These are phyloP conservation scores for Gallinago undulata DNA, from an alignment of 2,113 vertebrate genomes.

Conservation along the genomic window DNA sequence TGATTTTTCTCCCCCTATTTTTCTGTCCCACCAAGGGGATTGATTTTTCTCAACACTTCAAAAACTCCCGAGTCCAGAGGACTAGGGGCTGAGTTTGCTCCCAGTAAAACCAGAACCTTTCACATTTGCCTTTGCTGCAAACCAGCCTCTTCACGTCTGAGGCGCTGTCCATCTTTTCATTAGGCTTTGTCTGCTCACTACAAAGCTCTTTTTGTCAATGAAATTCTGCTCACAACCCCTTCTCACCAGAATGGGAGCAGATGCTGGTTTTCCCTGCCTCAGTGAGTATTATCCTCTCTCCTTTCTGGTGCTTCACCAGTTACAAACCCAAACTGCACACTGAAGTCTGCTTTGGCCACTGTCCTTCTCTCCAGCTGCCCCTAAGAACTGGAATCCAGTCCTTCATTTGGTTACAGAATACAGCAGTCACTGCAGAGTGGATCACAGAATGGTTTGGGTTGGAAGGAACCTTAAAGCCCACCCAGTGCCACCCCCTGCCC, in stretches of 20 bases:
- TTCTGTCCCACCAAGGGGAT: neutral
- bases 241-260: neutral
- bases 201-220: neutral
- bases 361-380: neutral
- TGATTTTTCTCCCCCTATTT: no score
- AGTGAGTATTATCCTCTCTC: neutral
- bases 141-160: neutral
- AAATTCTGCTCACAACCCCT: neutral
- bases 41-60: neutral
- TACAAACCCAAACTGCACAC: neutral
- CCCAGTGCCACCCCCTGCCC: no score
- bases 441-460: no score
- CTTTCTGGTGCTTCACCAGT: neutral
- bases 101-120: neutral
- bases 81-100: neutral
- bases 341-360: neutral
- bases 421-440: neutral
- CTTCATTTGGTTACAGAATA: neutral
- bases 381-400: neutral
- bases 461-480: no score
- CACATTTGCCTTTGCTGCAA: neutral
- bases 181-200: neutral
- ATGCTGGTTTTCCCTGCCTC: neutral
- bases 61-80: neutral
- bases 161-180: neutral